Percentiles rank a stretch among this genome's conserved stretches.
These are phyloP conservation scores for Thaumetopoea pityocampa DNA, from an alignment of 1,140 invertebrate genomes.

Conservation along the genomic window DNA sequence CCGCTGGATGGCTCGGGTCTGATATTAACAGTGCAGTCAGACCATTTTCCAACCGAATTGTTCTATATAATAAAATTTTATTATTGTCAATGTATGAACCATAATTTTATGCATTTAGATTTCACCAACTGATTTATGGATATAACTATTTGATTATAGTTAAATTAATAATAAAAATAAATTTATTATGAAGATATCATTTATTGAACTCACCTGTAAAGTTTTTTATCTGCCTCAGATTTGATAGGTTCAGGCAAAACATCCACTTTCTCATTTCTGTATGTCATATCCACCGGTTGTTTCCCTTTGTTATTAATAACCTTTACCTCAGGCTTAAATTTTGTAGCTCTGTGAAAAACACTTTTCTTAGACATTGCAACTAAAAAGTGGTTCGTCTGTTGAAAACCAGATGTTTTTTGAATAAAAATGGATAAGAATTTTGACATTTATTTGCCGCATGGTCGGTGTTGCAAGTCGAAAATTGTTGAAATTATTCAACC, in stretches of 20 bases:
- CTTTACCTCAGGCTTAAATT: conserved; percentile 62
- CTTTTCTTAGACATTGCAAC: conserved; percentile 60
- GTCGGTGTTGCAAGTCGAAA: conserved; percentile 16
- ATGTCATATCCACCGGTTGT: conserved; percentile 22
- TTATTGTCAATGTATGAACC: background rate
- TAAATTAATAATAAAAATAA: background rate
- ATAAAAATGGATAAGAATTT: conserved; percentile 59
- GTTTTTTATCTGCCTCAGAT: conserved; percentile 66
- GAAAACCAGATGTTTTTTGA: conserved; percentile 57
- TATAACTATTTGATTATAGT: background rate
- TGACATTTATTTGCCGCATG: conserved; percentile 57
- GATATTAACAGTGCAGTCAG: conserved; percentile 82
- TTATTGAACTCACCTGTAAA: conserved; percentile 56
- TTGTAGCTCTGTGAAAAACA: conserved; percentile 49
- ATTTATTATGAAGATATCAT: conserved; percentile 7
- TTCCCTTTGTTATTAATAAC: conserved; percentile 31
- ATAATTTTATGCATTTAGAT: background rate
- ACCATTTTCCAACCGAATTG: conserved; percentile 81
- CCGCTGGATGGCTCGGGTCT: conserved; percentile 63
- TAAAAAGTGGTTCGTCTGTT: conserved; percentile 31
- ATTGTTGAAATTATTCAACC: no score
- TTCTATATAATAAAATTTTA: conserved; percentile 56
- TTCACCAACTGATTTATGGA: background rate
- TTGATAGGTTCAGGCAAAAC: conserved; percentile 59
- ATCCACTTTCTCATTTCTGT: conserved; percentile 55